These are phyloP conservation scores for Nesometra sesokonis DNA, from an alignment of 35 echinoderm and acorn worm species.

Conservation along the genomic window DNA sequence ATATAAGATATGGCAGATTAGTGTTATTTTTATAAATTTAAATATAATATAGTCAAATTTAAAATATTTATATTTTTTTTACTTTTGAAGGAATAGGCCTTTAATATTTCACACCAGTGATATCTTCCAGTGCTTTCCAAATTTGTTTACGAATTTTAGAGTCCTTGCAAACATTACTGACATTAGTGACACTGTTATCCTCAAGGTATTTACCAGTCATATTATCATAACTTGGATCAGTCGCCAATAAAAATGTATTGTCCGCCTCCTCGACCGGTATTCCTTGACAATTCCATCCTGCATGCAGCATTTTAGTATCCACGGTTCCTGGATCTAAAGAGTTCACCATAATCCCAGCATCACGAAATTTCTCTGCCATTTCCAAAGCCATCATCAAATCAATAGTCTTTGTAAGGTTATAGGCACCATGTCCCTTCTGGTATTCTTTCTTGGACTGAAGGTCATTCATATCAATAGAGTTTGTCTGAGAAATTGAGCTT, in stretches of 20 bases:
- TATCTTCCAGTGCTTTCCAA: constrained; percentile 60
- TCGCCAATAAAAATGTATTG: constrained; percentile 62
- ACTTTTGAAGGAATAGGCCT: background rate
- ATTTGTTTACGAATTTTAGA: constrained; percentile 38
- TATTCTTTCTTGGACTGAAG: constrained; percentile 40
- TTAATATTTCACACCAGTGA: constrained; percentile 52
- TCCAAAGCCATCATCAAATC: constrained; percentile 63
- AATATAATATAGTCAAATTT: too few species aligned
- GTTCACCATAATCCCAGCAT: constrained; percentile 61
- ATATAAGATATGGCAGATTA: too few species aligned
- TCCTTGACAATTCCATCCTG: constrained; percentile 38
- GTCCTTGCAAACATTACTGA: constrained; percentile 40
- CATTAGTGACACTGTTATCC: constrained; percentile 16
- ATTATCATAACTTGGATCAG: constrained; percentile 29
- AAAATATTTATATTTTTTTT: too few species aligned
- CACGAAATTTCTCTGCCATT: constrained; percentile 47
- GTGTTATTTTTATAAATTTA: too few species aligned
- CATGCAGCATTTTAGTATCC: constrained; percentile 64
- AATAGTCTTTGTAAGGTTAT: constrained; percentile 65
- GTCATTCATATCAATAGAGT: constrained; percentile 31
- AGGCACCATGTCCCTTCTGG: constrained; percentile 40
- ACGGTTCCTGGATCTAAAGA: constrained; percentile 81
- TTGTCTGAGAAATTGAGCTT: constrained; percentile 62
- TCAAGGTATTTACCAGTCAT: constrained; percentile 84
- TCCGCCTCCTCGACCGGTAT: constrained; percentile 58